A percentile compares a stretch with the other conserved stretches of the same genome.
These are phyloP conservation scores for Azorinus chamasolen DNA, from an alignment of 2,888 invertebrate species.

Conservation along the genomic window DNA sequence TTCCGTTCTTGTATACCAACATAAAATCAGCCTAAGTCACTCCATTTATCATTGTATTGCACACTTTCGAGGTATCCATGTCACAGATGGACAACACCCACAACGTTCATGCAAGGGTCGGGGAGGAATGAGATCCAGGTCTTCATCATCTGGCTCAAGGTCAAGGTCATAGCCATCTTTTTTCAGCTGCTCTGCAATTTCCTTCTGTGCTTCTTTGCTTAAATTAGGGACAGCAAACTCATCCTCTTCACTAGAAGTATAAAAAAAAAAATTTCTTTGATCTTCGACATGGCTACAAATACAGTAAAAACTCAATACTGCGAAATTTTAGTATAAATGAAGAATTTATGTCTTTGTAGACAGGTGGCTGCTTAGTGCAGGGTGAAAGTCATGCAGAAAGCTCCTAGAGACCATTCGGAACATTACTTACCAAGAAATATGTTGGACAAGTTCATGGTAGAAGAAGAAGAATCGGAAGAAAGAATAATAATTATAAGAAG, in stretches of 20 bases:
- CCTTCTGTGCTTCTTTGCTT: slow-evolving; percentile 87
- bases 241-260: slow-evolving; percentile 83
- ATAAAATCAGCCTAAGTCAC: background rate
- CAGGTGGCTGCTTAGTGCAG: too few species aligned
- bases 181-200: slow-evolving; percentile 89
- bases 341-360: too few species aligned
- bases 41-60: slow-evolving; percentile 42
- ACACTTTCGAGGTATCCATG: slow-evolving; percentile 54
- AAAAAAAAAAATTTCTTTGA: slow-evolving; percentile 76
- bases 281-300: background rate
- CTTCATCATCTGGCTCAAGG: slow-evolving; percentile 88
- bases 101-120: slow-evolving; percentile 86
- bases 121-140: slow-evolving; percentile 87
- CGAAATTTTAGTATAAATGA: too few species aligned
- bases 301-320: too few species aligned
- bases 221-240: slow-evolving; percentile 87
- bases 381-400: too few species aligned
- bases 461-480: too few species aligned
- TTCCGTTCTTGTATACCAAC: too few species aligned
- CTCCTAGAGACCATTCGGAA: too few species aligned
- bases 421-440: too few species aligned
- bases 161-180: slow-evolving; percentile 89
- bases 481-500: too few species aligned
- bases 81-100: slow-evolving; percentile 84
- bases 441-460: too few species aligned